Base-by-base conservation (phyloP, 2,888 invertebrate genomes). In the Idaea biselata region DNA sequence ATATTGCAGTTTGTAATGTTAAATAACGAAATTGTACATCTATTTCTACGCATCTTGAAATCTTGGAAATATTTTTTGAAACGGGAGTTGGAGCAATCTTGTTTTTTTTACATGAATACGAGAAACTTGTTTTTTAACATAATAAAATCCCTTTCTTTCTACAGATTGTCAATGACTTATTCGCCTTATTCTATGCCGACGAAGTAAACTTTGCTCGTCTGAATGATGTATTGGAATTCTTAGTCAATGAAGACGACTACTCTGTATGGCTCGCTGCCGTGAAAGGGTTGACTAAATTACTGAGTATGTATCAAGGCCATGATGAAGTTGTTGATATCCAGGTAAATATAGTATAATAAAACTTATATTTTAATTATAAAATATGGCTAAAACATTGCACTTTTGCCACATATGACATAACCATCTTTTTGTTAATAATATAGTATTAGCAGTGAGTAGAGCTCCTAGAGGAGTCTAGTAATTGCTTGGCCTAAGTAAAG, bases 261-360 rank as follows among this genome's bases (percentile, higher is more conserved):
- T 91, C 96, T 2, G 97, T 97, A 0, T 97, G 97, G 97, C 90
- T 87, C 54, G 92, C 96, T 0, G 95, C 95, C 0, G 76, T 94
- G 4, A 79, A 77, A 5, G 93, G 93, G 14, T 81, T 95, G 31
- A 89, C 74, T 18, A 94, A 87, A 73, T 64, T 93, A 17, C 79
- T 88, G 62, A 74, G 71, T n/a, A 72, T 70, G 11, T 91, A 83
- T 59, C 63, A 82, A 1, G 89, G 87, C 1, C 79, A 83, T 16
- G 81, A 85, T 16, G 75, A 73, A 18, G 68, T 82, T 17, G 66
- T 65, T 18, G 71, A 76, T 18, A 73, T 92, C 65, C 82, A 91
- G 64, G 92, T 91, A 72, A 75, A 77, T 18, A 18, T n/a, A 33
- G 58, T n/a, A 6, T 56, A 58, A 25, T 58, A 33, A 44, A 11